Conservation (phyloP, 2,113 vertebrate species). For the Actenoides lindsayi region DNA sequence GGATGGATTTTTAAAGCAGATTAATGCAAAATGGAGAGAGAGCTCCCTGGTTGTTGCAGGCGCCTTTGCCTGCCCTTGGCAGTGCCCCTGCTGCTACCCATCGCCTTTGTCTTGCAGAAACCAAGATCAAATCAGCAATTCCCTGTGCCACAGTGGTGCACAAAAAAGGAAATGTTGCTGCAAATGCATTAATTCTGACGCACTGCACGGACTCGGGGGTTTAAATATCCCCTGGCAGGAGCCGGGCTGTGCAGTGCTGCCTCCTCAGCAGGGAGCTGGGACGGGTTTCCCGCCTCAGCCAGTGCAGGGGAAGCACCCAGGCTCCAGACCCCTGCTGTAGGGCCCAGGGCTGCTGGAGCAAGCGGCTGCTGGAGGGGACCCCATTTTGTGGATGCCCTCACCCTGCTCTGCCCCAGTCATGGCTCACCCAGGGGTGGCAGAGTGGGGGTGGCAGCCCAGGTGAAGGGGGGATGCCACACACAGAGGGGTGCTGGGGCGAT, state of each 20-base stretch:
- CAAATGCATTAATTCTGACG: fast-evolving
- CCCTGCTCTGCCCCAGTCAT: too few relatives aligned
- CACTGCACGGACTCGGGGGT: fast-evolving
- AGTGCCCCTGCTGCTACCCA: not conserved
- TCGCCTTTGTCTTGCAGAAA: not conserved
- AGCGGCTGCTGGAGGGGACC: not conserved
- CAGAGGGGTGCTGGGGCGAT: not conserved
- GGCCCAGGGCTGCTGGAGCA: not conserved
- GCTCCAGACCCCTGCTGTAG: not conserved
- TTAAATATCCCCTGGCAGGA: not conserved
- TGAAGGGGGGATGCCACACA: not conserved
- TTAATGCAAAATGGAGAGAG: not conserved
- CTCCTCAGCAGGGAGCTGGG: not conserved
- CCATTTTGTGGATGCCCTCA: not conserved
- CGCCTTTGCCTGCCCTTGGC: not conserved
- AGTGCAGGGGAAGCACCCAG: not conserved
- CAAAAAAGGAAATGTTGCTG: not conserved
- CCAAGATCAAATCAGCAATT: not conserved
- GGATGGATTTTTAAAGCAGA: not conserved
- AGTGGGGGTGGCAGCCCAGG: not conserved
- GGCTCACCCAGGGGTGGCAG: too few relatives aligned
- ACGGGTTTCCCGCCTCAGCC: too few relatives aligned
- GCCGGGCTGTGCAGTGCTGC: not conserved
- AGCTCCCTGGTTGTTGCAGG: not conserved
- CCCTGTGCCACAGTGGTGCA: fast-evolving